phyloP scores from a whole-genome alignment of 2,797 vertebrate species.

The Bradypodion ventrale region DNA sequence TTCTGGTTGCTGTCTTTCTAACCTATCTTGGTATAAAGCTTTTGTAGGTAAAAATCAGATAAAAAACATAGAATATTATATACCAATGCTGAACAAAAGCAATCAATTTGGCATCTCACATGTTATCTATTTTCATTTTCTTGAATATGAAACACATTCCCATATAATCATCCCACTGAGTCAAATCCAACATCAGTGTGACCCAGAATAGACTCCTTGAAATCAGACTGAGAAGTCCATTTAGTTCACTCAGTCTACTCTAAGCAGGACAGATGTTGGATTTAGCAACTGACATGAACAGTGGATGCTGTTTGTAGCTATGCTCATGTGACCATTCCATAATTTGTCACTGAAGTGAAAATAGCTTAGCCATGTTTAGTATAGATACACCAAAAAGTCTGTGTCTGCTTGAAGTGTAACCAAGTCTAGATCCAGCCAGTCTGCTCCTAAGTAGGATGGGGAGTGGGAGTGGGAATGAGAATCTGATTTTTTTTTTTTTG shows the following conservation, averaged over 20 bases:
- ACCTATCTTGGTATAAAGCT: no score
- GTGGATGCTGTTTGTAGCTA: neutral
- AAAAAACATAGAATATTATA: neutral
- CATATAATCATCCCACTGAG: neutral
- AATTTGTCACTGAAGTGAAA: neutral
- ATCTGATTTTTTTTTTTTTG: no score
- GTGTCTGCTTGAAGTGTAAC: neutral
- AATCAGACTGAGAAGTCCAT: neutral
- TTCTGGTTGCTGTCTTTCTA: no score
- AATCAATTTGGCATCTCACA: neutral
- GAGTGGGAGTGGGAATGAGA: neutral
- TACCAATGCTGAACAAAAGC: neutral
- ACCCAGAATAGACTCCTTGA: neutral
- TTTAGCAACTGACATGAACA: neutral
- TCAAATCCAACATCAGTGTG: neutral
- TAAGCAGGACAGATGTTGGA: no score
- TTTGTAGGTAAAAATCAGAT: neutral
- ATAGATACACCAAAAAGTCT: neutral
- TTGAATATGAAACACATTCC: neutral
- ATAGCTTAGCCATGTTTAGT: neutral
- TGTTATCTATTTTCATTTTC: neutral
- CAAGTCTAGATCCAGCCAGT: neutral
- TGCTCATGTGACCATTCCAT: neutral
- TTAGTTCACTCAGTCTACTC: neutral
- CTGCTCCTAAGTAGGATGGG: neutral